A percentile compares a stretch with the other conserved stretches of the same genome.
These are phyloP conservation scores for Sinocyclocheilus grahami DNA, from an alignment of 2,113 vertebrate genomes.

Conservation along the genomic window DNA sequence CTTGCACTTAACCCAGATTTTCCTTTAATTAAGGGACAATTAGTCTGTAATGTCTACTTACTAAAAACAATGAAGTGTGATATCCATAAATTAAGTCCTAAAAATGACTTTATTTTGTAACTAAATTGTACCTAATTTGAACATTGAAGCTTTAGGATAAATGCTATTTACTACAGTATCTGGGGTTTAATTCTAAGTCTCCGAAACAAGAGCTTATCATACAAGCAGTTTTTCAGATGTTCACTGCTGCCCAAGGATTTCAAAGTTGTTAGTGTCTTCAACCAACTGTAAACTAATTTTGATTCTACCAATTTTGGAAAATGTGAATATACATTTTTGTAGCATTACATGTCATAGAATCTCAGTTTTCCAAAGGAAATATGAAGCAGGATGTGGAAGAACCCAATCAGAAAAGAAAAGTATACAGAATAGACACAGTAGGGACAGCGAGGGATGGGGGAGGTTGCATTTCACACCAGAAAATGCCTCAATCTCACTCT, in stretches of 20 bases:
- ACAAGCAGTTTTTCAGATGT: background rate
- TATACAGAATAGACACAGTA: slow-evolving; percentile 66
- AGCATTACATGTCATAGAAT: background rate
- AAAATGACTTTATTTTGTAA: background rate
- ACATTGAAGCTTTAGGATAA: background rate
- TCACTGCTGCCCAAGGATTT: background rate
- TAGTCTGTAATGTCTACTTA: background rate
- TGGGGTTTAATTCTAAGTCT: background rate
- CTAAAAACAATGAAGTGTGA: background rate
- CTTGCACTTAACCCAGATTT: background rate
- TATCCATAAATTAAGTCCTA: background rate
- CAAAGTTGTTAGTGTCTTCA: no score
- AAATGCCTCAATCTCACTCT: slow-evolving; percentile 54
- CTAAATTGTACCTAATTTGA: background rate
- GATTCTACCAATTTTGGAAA: background rate
- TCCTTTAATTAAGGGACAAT: background rate
- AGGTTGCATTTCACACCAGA: slow-evolving; percentile 65
- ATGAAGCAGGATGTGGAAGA: slow-evolving; percentile 91
- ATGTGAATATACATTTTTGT: background rate
- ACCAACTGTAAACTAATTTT: background rate
- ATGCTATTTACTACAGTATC: background rate
- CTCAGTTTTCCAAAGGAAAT: slow-evolving; percentile 65
- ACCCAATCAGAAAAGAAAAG: slow-evolving; percentile 67
- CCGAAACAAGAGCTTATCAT: background rate
- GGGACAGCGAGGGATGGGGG: slow-evolving; percentile 63